These are phyloP conservation scores for Prosopocoilus inquinatus DNA, from an alignment of 2,888 invertebrate genomes.

Conservation along the genomic window DNA sequence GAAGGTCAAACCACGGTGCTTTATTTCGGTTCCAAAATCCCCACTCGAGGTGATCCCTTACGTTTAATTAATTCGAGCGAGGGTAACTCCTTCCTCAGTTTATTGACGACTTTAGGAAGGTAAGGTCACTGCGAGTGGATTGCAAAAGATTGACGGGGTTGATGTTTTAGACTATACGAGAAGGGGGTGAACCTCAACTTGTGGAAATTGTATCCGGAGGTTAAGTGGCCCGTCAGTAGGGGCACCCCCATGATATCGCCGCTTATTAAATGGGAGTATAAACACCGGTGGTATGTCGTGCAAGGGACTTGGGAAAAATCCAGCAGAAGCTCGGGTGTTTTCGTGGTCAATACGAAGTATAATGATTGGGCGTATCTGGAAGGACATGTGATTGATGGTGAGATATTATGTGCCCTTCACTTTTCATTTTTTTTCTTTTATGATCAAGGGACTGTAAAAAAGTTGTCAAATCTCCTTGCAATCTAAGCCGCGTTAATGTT, in stretches of 20 bases:
- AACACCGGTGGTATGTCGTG: constrained; percentile 71
- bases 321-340: constrained; percentile 34
- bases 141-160: neutral
- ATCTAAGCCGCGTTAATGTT: too few relatives aligned
- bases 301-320: constrained; percentile 35
- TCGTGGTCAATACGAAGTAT: constrained; percentile 60
- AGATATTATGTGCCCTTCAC: neutral
- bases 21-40: too few relatives aligned
- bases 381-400: constrained; percentile 79
- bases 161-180: constrained; percentile 58
- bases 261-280: constrained; percentile 84
- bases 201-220: constrained; percentile 71
- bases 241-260: constrained; percentile 83
- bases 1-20: neutral
- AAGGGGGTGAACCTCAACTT: constrained; percentile 74
- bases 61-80: too few relatives aligned
- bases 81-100: too few relatives aligned
- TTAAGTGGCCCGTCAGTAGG: constrained; percentile 81
- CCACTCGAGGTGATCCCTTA: too few relatives aligned
- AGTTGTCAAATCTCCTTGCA: too few relatives aligned
- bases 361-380: constrained; percentile 70
- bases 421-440: too few relatives aligned
- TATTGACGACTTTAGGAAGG: constrained; percentile 1
- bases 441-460: too few relatives aligned
- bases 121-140: neutral